A percentile compares a stretch with the other conserved stretches of the same genome.
Evolutionary conservation across 2,113 vertebrate genomes (phyloP).

Genomic region (Pardalotus punctatus): DNA sequence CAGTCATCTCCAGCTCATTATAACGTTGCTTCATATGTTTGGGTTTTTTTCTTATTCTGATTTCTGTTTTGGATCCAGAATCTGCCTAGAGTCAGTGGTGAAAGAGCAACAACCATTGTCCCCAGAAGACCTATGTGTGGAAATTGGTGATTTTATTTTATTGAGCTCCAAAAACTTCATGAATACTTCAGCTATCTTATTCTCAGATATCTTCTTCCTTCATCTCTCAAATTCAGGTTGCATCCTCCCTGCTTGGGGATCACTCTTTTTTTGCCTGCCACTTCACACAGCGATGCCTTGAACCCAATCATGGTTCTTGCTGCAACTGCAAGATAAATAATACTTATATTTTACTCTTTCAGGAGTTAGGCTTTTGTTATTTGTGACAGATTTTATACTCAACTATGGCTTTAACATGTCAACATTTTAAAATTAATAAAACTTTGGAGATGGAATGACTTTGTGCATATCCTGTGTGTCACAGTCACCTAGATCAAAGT

Average conservation of each 20-base stretch:
- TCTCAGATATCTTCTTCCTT: not conserved
- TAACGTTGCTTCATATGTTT: not conserved
- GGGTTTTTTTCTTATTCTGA: not conserved
- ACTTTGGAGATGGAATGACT: not conserved
- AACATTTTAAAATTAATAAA: not conserved
- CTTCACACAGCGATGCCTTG: not conserved
- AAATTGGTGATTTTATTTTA: not conserved
- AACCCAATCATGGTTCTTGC: not conserved
- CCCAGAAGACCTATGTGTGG: not conserved
- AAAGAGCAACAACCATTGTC: not conserved
- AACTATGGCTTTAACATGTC: not conserved
- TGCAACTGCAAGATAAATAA: not conserved
- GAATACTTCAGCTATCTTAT: not conserved
- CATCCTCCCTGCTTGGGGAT: not conserved
- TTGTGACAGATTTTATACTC: not conserved
- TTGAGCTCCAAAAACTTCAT: not conserved
- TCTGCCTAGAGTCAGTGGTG: not conserved
- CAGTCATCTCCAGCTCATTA: not conserved
- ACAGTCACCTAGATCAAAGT: not conserved
- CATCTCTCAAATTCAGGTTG: not conserved
- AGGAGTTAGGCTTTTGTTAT: not conserved
- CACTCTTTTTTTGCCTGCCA: not conserved
- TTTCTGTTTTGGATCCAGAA: not conserved
- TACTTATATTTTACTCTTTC: not conserved
- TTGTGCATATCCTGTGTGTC: not conserved